These are phyloP conservation scores for Gerris lacustris DNA, from an alignment of 2,888 invertebrate species.

Conservation along the genomic window DNA sequence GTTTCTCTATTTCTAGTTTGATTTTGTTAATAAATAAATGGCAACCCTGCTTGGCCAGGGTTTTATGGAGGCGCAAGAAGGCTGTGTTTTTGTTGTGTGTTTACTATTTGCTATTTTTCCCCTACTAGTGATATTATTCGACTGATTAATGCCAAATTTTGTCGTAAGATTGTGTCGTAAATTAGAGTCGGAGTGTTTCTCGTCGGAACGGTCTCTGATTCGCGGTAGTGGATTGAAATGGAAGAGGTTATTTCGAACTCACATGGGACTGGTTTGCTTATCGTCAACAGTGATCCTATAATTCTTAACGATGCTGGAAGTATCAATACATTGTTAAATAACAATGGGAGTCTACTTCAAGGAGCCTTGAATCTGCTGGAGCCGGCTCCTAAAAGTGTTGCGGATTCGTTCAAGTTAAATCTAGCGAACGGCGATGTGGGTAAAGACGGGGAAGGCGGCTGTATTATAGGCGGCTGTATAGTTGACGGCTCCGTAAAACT, in stretches of 20 bases:
- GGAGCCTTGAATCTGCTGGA: background rate
- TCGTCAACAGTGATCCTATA: constrained; percentile 19
- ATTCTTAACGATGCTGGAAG: background rate
- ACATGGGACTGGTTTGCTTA: constrained; percentile 16
- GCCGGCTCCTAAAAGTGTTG: background rate
- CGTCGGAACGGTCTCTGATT: background rate
- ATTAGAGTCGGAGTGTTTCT: no score
- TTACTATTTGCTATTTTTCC: no score
- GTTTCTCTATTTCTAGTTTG: no score
- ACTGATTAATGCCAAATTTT: no score
- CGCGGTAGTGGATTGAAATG: constrained; percentile 7
- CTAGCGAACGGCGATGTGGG: background rate
- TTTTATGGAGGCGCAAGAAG: no score
- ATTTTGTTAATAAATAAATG: no score
- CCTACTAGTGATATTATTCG: no score
- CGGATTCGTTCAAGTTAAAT: background rate
- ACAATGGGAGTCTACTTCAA: background rate
- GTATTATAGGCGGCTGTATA: background rate
- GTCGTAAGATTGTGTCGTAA: no score
- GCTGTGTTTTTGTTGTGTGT: no score
- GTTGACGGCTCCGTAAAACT: background rate
- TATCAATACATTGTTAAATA: background rate
- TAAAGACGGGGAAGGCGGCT: background rate
- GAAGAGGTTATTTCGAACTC: constrained; percentile 15
- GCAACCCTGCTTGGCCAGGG: no score